Conservation (phyloP, 2,888 invertebrate genomes). For the Aphidius colemani region DNA sequence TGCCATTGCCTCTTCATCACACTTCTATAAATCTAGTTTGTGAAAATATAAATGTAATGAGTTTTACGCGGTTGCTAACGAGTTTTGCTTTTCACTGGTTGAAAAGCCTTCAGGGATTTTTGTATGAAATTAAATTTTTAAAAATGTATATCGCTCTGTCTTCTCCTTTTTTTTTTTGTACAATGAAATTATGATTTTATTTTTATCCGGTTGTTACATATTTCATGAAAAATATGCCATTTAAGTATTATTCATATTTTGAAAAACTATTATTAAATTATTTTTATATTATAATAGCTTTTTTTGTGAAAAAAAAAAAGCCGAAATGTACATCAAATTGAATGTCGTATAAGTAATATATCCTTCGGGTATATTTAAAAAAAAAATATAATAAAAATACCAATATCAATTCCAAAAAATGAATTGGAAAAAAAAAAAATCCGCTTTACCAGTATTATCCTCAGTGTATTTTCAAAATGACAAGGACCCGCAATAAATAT, state of each 20-base stretch:
- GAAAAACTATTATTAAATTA: too few species aligned
- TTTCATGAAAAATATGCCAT: background rate
- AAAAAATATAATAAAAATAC: background rate
- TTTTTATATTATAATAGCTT: too few species aligned
- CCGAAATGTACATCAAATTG: too few species aligned
- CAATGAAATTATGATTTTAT: slow-evolving; percentile 4
- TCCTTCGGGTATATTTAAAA: too few species aligned
- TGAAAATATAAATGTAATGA: slow-evolving; percentile 39
- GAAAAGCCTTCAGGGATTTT: slow-evolving; percentile 28
- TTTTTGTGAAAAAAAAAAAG: too few species aligned
- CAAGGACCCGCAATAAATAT: slow-evolving; percentile 35
- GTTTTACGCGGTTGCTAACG: slow-evolving; percentile 39
- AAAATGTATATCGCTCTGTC: background rate
- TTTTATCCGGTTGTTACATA: background rate
- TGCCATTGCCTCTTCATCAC: slow-evolving; percentile 18
- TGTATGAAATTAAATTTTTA: slow-evolving; percentile 15
- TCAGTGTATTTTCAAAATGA: slow-evolving; percentile 31
- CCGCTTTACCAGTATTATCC: slow-evolving; percentile 41
- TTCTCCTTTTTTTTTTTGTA: slow-evolving; percentile 12
- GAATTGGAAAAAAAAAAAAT: slow-evolving; percentile 31
- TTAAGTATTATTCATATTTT: too few species aligned
- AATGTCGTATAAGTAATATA: too few species aligned
- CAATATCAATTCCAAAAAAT: background rate
- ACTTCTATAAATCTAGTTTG: slow-evolving; percentile 30
- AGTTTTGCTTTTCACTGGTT: slow-evolving; percentile 39